Evolutionary conservation across 2,797 vertebrate genomes (phyloP).

Genomic region (Syngnathus rostellatus): DNA sequence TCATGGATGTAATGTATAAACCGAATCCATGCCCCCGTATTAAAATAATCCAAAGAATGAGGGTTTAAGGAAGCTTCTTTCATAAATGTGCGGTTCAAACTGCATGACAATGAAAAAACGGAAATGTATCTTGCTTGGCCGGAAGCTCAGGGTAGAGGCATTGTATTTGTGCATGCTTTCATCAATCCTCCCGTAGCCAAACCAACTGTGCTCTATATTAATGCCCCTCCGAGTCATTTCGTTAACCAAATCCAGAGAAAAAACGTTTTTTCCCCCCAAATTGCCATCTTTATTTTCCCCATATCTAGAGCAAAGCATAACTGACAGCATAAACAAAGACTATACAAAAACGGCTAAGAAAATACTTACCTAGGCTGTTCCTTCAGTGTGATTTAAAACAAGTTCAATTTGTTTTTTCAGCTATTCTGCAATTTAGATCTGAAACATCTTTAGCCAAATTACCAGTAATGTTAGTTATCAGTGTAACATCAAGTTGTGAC

Average conservation of each 20-base stretch:
- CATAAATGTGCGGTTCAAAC: no score
- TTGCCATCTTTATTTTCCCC: conserved; percentile 55
- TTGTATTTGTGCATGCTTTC: no score
- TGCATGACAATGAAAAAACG: no score
- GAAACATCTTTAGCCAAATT: conserved; percentile 23
- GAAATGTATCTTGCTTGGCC: no score
- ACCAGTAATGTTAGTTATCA: conserved; percentile 27
- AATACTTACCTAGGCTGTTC: conserved; percentile 76
- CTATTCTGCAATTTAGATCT: conserved; percentile 33
- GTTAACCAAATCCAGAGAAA: background rate
- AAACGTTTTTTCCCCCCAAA: background rate
- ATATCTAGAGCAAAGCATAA: conserved; percentile 56
- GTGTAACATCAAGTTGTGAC: conserved; percentile 40
- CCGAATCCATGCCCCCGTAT: no score
- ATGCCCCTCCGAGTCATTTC: no score
- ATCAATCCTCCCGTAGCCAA: no score
- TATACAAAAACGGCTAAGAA: conserved; percentile 66
- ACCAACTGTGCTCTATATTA: no score
- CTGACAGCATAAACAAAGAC: conserved; percentile 62
- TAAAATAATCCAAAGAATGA: no score
- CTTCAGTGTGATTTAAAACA: conserved; percentile 46
- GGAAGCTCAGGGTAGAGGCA: no score
- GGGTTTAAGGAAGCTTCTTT: no score
- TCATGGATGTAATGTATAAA: no score
- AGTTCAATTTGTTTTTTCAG: conserved; percentile 31